Evolutionary conservation across 2,797 vertebrate genomes (phyloP).

Genomic region (Falco concolor): DNA sequence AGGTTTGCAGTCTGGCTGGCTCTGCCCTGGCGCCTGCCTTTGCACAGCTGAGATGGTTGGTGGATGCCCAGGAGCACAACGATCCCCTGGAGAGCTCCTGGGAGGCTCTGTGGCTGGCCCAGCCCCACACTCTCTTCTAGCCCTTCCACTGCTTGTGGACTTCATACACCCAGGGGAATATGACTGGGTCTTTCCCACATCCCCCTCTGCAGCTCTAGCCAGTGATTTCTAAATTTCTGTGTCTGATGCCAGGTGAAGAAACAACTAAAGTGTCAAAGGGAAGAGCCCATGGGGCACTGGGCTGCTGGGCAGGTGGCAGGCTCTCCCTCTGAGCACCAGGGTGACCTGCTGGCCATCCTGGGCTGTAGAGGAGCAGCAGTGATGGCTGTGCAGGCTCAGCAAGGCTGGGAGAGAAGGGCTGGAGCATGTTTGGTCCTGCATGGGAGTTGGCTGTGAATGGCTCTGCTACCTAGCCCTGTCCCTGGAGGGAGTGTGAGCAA

Average conservation of each 20-base stretch:
- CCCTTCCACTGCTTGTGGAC: constrained; percentile 17
- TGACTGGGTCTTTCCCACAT: background rate
- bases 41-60: background rate
- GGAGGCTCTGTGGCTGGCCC: background rate
- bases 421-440: constrained; percentile 55
- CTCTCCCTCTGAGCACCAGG: background rate
- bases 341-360: background rate
- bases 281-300: background rate
- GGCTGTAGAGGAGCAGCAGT: background rate
- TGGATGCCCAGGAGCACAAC: background rate
- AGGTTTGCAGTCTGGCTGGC: background rate
- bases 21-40: background rate
- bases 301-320: background rate
- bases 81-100: background rate
- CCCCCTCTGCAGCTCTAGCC: constrained; percentile 14
- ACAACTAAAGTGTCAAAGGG: constrained; percentile 21
- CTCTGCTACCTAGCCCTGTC: constrained; percentile 55
- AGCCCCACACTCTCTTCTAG: background rate
- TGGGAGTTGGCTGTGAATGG: constrained; percentile 72
- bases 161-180: background rate
- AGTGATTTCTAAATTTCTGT: background rate
- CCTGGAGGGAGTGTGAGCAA: constrained; percentile 55
- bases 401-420: background rate
- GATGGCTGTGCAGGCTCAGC: background rate
- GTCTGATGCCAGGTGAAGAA: constrained; percentile 24